Evolutionary conservation across 1,140 invertebrate genomes (phyloP).

Genomic region (Theocolax elegans): DNA sequence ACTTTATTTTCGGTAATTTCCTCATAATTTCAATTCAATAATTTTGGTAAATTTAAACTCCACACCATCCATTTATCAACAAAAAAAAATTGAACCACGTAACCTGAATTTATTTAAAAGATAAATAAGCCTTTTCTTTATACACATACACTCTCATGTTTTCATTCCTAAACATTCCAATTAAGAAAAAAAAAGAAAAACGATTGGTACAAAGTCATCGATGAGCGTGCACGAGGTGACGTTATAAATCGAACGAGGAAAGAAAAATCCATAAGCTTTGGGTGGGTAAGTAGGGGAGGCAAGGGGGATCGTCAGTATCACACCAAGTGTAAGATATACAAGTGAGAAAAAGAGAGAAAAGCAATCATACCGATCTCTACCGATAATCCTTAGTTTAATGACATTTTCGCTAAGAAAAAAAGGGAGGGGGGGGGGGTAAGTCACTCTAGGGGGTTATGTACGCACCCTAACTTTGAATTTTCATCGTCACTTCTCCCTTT

Average conservation of each 20-base stretch:
- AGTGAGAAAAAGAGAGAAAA: neutral
- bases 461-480: constrained; percentile 38
- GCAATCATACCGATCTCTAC: constrained; percentile 40
- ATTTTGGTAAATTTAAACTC: too few relatives aligned
- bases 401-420: constrained; percentile 24
- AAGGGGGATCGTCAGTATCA: too few relatives aligned
- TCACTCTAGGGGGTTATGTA: neutral
- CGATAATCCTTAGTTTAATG: constrained; percentile 42
- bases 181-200: constrained; percentile 18
- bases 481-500: constrained; percentile 24
- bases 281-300: too few relatives aligned
- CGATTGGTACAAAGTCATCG: neutral
- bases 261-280: constrained; percentile 35
- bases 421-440: neutral
- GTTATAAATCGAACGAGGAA: constrained; percentile 39
- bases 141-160: neutral
- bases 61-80: too few relatives aligned
- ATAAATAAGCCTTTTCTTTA: too few relatives aligned
- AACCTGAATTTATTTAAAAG: too few relatives aligned
- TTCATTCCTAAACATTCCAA: constrained; percentile 40
- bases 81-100: too few relatives aligned
- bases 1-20: too few relatives aligned
- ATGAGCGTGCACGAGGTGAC: neutral
- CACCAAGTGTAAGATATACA: too few relatives aligned
- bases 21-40: too few relatives aligned